Evolutionary conservation across 1,140 invertebrate species (phyloP).

Genomic region (Anoplophora glabripennis): DNA sequence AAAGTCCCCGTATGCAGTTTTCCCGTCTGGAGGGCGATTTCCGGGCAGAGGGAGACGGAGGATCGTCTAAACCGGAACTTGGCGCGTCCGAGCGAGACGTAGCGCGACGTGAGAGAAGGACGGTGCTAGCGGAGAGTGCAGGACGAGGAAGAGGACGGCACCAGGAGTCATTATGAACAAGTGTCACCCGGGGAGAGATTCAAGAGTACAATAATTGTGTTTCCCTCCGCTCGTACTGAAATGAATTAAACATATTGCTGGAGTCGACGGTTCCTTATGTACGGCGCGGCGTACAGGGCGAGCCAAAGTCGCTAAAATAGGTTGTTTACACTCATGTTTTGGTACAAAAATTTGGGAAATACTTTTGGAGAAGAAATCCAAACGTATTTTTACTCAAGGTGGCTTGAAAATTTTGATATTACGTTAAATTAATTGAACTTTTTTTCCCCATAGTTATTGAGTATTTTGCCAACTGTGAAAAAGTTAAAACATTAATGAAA

Average conservation of each 20-base stretch:
- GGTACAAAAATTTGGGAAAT: too few species aligned
- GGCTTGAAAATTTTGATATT: too few species aligned
- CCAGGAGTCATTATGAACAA: constrained; percentile 42
- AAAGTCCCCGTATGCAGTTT: not conserved
- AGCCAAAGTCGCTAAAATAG: too few species aligned
- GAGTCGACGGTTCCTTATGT: not conserved
- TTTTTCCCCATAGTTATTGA: too few species aligned
- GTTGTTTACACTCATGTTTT: too few species aligned
- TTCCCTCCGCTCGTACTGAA: constrained; percentile 22
- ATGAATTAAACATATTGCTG: constrained; percentile 46
- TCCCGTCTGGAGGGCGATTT: constrained; percentile 1
- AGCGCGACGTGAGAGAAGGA: constrained; percentile 2
- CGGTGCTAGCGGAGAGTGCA: constrained; percentile 6
- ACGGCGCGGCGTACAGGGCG: not conserved
- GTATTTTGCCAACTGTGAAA: too few species aligned
- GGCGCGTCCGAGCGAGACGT: constrained; percentile 6
- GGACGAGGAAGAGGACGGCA: constrained; percentile 24
- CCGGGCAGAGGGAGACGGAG: not conserved
- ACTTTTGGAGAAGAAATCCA: too few species aligned
- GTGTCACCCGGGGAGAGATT: constrained; percentile 46
- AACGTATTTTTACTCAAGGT: too few species aligned
- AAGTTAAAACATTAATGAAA: too few species aligned
- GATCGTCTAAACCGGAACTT: not conserved
- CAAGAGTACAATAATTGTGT: constrained; percentile 47
- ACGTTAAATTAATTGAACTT: too few species aligned